Conservation (phyloP, 2,797 vertebrate species). For the Delichon dasypus region DNA sequence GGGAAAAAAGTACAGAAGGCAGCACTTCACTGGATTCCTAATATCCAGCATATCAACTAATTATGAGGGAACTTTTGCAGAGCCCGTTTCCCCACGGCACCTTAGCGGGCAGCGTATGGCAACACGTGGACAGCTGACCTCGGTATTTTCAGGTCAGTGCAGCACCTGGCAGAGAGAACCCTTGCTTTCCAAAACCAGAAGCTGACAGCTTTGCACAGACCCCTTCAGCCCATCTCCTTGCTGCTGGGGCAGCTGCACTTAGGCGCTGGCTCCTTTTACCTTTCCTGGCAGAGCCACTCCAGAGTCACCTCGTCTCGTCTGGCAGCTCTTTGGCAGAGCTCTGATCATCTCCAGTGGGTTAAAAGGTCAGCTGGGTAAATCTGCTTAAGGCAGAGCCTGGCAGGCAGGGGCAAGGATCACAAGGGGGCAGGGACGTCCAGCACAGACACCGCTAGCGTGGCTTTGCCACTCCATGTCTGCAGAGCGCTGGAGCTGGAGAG, state of each 20-base stretch:
- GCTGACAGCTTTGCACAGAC: neutral
- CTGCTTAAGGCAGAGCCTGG: neutral
- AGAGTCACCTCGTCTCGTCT: rapidly evolving
- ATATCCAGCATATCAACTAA: neutral
- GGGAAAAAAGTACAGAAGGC: neutral
- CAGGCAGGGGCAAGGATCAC: neutral
- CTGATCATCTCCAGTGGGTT: neutral
- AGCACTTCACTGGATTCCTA: neutral
- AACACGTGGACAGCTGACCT: rapidly evolving
- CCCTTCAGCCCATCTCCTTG: neutral
- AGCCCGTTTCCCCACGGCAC: neutral
- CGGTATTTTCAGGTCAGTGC: neutral
- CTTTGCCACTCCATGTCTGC: neutral
- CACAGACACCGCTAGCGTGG: neutral
- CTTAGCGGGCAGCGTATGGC: rapidly evolving
- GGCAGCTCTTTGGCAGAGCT: neutral
- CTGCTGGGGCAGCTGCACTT: neutral
- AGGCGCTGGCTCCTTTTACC: neutral
- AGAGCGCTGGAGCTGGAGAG: rapidly evolving
- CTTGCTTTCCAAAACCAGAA: neutral
- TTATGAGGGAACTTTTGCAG: neutral
- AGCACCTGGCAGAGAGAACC: neutral
- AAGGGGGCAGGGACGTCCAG: neutral
- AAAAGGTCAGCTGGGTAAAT: conserved; percentile 41
- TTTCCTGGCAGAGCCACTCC: neutral